Percentiles rank a stretch among this genome's conserved stretches.
Conservation (phyloP, 2,113 vertebrate genomes). For the Phaethornis superciliosus region DNA sequence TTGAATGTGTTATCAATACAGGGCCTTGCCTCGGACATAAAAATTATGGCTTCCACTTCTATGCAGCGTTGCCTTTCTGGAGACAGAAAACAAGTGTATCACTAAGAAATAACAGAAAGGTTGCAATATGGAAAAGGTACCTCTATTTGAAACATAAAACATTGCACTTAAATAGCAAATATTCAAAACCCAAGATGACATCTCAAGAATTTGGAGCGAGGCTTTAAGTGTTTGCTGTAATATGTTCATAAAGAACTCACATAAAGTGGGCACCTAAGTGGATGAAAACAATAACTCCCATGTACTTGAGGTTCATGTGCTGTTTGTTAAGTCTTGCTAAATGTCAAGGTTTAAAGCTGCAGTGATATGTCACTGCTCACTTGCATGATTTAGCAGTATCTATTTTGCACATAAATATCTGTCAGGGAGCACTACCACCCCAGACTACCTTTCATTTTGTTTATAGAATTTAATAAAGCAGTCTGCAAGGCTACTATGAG, state of each 20-base stretch:
- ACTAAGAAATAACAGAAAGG: neutral
- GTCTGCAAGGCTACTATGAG: accelerated
- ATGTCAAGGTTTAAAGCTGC: conserved; percentile 12
- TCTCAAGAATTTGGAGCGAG: neutral
- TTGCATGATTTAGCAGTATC: neutral
- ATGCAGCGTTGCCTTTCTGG: neutral
- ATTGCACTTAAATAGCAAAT: neutral
- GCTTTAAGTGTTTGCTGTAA: neutral
- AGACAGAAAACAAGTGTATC: neutral
- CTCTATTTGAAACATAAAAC: neutral
- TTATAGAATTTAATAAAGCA: conserved; percentile 26
- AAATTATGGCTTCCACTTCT: neutral
- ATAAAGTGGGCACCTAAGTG: neutral
- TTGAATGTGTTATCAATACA: neutral
- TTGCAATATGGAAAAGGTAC: neutral
- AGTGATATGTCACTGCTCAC: neutral
- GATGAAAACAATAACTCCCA: conserved; percentile 14
- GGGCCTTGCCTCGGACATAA: neutral
- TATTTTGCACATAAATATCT: neutral
- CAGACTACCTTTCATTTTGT: neutral
- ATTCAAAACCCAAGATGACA: neutral
- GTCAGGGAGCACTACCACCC: accelerated
- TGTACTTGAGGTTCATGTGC: neutral
- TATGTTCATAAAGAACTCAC: conserved; percentile 4
- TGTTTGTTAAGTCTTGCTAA: neutral